These are phyloP conservation scores for Odontomachus brunneus DNA, from an alignment of 1,140 invertebrate genomes.

Conservation along the genomic window DNA sequence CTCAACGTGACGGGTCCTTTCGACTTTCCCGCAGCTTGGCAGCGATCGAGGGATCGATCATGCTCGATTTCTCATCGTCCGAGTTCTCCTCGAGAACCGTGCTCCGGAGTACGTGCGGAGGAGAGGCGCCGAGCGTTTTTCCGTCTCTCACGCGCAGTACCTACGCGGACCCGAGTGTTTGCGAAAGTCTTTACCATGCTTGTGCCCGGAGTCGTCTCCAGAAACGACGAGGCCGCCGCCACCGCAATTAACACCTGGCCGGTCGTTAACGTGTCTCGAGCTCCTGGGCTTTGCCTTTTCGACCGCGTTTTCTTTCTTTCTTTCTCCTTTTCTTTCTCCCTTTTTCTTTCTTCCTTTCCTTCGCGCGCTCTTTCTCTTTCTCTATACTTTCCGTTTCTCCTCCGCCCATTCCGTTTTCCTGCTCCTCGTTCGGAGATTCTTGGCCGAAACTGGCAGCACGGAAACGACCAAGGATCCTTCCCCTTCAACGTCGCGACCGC, in stretches of 20 bases:
- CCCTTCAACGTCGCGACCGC: conserved; percentile 48
- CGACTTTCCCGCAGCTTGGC: too few relatives aligned
- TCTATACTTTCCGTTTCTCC: background rate
- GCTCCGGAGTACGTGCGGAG: conserved; percentile 13
- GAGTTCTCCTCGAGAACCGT: background rate
- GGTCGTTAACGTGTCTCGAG: conserved; percentile 72
- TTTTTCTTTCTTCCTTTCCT: background rate
- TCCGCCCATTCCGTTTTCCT: background rate
- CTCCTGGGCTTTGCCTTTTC: conserved; percentile 73
- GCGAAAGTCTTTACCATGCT: conserved; percentile 67
- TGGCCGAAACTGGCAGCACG: conserved; percentile 44
- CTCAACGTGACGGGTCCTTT: background rate
- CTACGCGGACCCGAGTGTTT: conserved; percentile 57
- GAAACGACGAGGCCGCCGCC: conserved; percentile 65
- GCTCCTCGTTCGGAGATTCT: conserved; percentile 37
- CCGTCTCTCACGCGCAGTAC: conserved; percentile 33
- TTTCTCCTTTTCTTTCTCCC: background rate
- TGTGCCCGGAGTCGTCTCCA: conserved; percentile 68
- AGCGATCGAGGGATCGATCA: too few relatives aligned
- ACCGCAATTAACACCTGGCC: conserved; percentile 71
- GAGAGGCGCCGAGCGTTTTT: conserved; percentile 61
- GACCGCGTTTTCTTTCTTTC: conserved; percentile 24
- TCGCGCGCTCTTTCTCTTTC: background rate
- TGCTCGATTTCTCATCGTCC: too few relatives aligned
- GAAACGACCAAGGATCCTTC: conserved; percentile 47